A percentile compares a stretch with the other conserved stretches of the same genome.
phyloP scores from a whole-genome alignment of 2,113 vertebrate genomes.

The Burhinus oedicnemus region DNA sequence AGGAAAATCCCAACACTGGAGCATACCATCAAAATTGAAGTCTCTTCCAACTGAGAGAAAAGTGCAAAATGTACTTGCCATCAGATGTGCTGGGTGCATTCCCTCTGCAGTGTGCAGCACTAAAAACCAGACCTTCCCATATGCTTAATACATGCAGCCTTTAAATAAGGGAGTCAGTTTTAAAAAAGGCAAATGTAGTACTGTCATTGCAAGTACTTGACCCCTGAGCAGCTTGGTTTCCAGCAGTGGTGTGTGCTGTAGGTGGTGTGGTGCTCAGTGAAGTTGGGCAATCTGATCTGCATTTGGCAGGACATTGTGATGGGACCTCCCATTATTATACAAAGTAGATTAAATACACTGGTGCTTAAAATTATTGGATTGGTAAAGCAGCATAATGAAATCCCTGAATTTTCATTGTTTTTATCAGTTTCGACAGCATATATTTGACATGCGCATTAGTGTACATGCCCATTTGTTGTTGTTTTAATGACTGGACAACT shows the following conservation, averaged over 20 bases:
- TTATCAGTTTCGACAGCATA: not conserved
- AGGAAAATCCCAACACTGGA: not conserved
- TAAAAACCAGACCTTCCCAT: not conserved
- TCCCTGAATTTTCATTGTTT: not conserved
- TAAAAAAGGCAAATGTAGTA: not conserved
- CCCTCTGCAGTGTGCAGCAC: not conserved
- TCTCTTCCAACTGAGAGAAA: not conserved
- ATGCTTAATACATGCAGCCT: not conserved
- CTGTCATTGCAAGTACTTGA: not conserved
- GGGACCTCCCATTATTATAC: not conserved
- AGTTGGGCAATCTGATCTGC: not conserved
- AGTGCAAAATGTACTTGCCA: not conserved
- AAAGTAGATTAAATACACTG: not conserved
- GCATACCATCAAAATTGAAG: not conserved
- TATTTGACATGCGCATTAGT: not conserved
- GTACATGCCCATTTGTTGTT: rapidly evolving
- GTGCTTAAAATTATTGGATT: not conserved
- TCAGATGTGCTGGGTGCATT: not conserved
- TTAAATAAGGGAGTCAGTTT: not conserved
- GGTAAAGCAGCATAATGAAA: not conserved
- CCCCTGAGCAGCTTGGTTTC: not conserved
- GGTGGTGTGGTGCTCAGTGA: not conserved
- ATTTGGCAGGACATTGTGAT: not conserved
- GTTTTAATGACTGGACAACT: not conserved
- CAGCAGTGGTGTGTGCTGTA: rapidly evolving